Evolutionary conservation across 2,888 invertebrate genomes (phyloP).

Genomic region (Heliothis peltigera): DNA sequence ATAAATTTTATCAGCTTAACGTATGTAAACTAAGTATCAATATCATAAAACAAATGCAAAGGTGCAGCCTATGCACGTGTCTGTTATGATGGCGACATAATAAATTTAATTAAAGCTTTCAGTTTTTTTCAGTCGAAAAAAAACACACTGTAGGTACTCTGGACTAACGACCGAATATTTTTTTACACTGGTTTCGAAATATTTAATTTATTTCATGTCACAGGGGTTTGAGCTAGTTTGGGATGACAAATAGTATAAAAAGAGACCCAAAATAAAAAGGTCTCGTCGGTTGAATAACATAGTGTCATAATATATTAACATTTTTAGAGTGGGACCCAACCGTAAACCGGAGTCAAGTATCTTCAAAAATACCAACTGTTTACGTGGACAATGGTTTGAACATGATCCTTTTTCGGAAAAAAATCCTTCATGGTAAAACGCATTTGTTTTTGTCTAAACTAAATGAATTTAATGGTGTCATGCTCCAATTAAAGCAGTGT

Average conservation of each 20-base stretch:
- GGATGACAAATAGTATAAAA: slow-evolving; percentile 46
- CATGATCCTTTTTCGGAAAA: slow-evolving; percentile 50
- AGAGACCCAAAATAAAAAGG: slow-evolving; percentile 52
- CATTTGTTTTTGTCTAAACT: slow-evolving; percentile 36
- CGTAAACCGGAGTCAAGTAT: slow-evolving; percentile 64
- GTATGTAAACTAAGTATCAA: neutral
- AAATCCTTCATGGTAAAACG: slow-evolving; percentile 41
- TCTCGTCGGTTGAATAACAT: slow-evolving; percentile 56
- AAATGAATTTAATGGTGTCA: slow-evolving; percentile 47
- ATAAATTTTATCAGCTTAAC: too few relatives aligned
- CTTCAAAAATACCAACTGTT: slow-evolving; percentile 48
- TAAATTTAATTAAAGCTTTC: neutral
- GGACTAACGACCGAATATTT: neutral
- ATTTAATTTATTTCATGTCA: slow-evolving; percentile 23
- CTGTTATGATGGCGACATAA: neutral
- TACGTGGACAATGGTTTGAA: slow-evolving; percentile 44
- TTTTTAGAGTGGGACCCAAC: slow-evolving; percentile 58
- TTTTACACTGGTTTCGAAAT: neutral
- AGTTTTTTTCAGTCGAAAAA: neutral
- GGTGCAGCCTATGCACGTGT: neutral
- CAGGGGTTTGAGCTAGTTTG: slow-evolving; percentile 20
- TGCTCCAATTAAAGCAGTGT: slow-evolving; percentile 57
- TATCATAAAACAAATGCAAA: neutral
- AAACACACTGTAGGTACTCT: neutral
- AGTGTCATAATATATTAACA: slow-evolving; percentile 65